Evolutionary conservation across 2,797 vertebrate genomes (phyloP).

Genomic region (Oryzias dopingdopingensis): DNA sequence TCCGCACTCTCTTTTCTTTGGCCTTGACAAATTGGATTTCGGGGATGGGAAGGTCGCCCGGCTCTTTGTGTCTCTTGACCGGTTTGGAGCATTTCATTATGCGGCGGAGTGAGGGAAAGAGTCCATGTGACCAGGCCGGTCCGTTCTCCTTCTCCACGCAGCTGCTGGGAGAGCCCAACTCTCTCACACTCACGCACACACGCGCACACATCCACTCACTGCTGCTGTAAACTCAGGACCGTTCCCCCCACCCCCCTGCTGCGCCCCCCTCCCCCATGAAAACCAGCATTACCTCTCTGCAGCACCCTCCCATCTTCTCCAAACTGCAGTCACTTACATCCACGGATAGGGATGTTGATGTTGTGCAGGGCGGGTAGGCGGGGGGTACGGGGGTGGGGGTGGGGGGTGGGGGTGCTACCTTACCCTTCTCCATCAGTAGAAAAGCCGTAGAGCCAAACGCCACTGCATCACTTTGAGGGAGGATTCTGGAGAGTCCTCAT

Average conservation of each 20-base stretch:
- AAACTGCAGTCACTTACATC: conserved; percentile 75
- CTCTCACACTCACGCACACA: conserved; percentile 90
- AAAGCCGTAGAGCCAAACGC: conserved; percentile 86
- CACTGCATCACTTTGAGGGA: conserved; percentile 90
- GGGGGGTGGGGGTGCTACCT: conserved; percentile 67
- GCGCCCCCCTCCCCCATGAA: conserved; percentile 3
- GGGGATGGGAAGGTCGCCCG: conserved; percentile 99
- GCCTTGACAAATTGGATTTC: conserved; percentile 99
- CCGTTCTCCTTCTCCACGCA: conserved; percentile 81
- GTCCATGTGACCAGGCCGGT: conserved; percentile 97
- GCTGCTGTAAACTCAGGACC: conserved; percentile 46
- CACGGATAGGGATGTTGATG: conserved; percentile 54
- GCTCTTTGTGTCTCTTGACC: conserved; percentile 94
- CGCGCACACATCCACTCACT: conserved; percentile 28
- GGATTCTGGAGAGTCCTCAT: conserved; percentile 88
- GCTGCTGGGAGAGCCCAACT: conserved; percentile 92
- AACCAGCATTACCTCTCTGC: conserved; percentile 51
- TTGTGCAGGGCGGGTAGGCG: not conserved
- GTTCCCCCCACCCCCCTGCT: conserved; percentile 1
- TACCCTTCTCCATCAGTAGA: conserved; percentile 81
- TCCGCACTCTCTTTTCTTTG: conserved; percentile 95
- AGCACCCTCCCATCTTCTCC: not conserved
- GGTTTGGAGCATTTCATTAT: conserved; percentile 96
- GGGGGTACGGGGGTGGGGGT: not conserved
- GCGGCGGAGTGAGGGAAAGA: conserved; percentile 92